These are phyloP conservation scores for Drosophila subquinaria DNA, from an alignment of 2,888 invertebrate species.

Conservation along the genomic window DNA sequence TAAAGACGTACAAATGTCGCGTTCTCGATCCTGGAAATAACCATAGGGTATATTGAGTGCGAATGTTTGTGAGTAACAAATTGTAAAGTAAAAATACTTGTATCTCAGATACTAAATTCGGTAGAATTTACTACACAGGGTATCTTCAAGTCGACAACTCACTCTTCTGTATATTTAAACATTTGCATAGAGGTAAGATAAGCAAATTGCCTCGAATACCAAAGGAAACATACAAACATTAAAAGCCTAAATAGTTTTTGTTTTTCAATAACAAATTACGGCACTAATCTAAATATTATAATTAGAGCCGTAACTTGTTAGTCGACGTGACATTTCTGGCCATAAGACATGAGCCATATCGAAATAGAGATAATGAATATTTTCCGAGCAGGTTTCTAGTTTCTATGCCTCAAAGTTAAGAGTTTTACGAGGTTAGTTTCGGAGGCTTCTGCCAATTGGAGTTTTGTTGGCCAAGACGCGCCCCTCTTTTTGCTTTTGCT, in stretches of 20 bases:
- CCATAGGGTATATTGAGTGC: too few species aligned
- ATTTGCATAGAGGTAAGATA: conserved; percentile 22
- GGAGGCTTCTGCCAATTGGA: conserved; percentile 2
- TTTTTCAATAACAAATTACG: conserved; percentile 9
- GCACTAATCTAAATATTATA: conserved; percentile 14
- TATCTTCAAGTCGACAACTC: background rate
- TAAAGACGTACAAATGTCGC: too few species aligned
- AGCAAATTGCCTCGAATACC: conserved; percentile 6
- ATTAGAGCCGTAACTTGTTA: conserved; percentile 13
- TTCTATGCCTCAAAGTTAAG: background rate
- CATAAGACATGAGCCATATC: conserved; percentile 6
- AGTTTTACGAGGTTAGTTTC: conserved; percentile 7
- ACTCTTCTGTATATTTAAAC: conserved; percentile 2
- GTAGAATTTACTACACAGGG: background rate
- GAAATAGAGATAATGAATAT: conserved; percentile 8
- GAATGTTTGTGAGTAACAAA: too few species aligned
- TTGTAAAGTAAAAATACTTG: background rate
- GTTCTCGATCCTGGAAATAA: too few species aligned
- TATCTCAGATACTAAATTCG: too few species aligned
- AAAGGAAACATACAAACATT: background rate
- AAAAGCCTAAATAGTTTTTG: conserved; percentile 6
- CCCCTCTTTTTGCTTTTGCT: conserved; percentile 13
- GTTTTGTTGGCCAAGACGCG: conserved; percentile 10
- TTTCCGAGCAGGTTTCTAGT: conserved; percentile 10
- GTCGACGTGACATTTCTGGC: background rate